A percentile compares a stretch with the other conserved stretches of the same genome.
Conservation (phyloP, 2,888 invertebrate species). For the Ectemnius lituratus region DNA sequence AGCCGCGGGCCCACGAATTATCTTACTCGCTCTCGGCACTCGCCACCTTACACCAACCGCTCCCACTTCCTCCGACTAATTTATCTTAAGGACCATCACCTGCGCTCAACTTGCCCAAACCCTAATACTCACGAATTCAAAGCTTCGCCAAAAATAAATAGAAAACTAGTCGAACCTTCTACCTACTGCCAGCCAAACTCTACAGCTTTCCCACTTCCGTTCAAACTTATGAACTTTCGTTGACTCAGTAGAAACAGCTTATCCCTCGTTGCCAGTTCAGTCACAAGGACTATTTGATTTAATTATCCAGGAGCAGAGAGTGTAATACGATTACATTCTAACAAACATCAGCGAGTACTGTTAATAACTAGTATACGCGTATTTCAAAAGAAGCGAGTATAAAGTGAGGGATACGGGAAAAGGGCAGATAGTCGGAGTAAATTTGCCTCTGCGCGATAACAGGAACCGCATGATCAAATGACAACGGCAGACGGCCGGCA, state of each 20-base stretch:
- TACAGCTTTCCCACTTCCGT: too few relatives aligned
- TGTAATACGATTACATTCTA: neutral
- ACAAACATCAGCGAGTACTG: neutral
- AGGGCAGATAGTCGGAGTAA: too few relatives aligned
- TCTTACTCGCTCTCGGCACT: conserved; percentile 25
- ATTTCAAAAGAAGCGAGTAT: neutral
- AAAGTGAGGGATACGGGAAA: neutral
- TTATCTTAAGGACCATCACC: conserved; percentile 56
- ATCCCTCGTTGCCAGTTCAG: too few relatives aligned
- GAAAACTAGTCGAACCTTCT: neutral
- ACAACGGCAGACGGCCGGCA: conserved; percentile 3
- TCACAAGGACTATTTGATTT: neutral
- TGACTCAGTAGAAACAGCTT: too few relatives aligned
- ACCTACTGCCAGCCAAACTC: too few relatives aligned
- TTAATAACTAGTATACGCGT: neutral
- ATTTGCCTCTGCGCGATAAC: neutral
- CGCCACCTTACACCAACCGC: conserved; percentile 9
- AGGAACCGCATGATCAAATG: conserved; percentile 3
- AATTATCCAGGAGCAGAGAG: neutral
- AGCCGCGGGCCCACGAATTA: conserved; percentile 39
- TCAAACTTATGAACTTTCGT: conserved; percentile 8
- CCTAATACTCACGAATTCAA: conserved; percentile 35
- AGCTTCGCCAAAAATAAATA: neutral
- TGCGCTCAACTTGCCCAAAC: conserved; percentile 56
- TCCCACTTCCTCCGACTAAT: conserved; percentile 20